phyloP scores from a whole-genome alignment of 2,113 vertebrate species.

The Danionella cerebrum region DNA sequence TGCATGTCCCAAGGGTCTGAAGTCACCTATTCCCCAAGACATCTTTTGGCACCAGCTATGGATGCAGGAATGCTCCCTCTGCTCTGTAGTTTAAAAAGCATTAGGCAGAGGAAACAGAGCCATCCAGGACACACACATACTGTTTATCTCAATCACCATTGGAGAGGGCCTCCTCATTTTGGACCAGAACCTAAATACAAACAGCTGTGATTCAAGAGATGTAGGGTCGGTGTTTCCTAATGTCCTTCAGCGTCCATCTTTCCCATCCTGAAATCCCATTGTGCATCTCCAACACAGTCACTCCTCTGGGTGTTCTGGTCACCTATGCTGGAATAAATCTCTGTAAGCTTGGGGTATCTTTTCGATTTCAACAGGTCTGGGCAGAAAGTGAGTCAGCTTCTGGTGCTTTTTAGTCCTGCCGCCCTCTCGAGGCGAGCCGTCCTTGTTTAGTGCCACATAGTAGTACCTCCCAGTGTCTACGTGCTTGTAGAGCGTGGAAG shows the following conservation, averaged over 20 bases:
- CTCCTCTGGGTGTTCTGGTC: constrained; percentile 59
- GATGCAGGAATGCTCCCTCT: constrained; percentile 32
- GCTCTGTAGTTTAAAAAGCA: constrained; percentile 40
- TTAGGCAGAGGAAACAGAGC: constrained; percentile 40
- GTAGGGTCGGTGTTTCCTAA: constrained; percentile 37
- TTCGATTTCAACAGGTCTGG: constrained; percentile 86
- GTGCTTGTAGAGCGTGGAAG: constrained; percentile 93
- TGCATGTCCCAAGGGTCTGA: constrained; percentile 28
- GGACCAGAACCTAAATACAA: constrained; percentile 45
- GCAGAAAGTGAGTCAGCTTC: constrained; percentile 95
- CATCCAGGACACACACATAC: constrained; percentile 51
- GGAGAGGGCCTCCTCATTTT: constrained; percentile 36
- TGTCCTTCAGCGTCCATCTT: constrained; percentile 8
- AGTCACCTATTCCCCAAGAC: constrained; percentile 22
- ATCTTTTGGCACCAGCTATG: constrained; percentile 37
- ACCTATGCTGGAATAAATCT: constrained; percentile 92
- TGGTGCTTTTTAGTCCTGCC: constrained; percentile 96
- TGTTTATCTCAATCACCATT: constrained; percentile 56
- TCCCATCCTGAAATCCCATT: not conserved
- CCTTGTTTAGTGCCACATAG: constrained; percentile 96
- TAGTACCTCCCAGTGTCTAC: constrained; percentile 85
- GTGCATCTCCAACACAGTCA: constrained; percentile 17
- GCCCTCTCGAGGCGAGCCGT: constrained; percentile 92
- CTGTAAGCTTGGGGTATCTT: constrained; percentile 88
- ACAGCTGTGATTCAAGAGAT: constrained; percentile 44